phyloP scores from a whole-genome alignment of 2,797 vertebrate species.

The Sternotherus odoratus region DNA sequence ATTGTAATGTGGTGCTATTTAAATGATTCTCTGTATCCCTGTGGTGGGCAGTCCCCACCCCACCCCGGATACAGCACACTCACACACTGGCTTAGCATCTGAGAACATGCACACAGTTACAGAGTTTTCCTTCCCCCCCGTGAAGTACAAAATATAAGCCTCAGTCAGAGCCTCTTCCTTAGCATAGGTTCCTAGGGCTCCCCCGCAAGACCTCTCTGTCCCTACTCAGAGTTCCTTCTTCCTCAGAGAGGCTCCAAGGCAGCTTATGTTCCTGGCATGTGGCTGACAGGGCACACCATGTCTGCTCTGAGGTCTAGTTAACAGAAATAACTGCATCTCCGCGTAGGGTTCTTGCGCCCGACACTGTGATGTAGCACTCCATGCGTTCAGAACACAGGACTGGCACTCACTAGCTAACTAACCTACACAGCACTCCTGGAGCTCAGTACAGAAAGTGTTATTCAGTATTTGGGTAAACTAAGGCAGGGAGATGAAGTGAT shows the following conservation, averaged over 20 bases:
- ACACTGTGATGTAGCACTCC: neutral
- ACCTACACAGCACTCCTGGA: neutral
- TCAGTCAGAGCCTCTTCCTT: neutral
- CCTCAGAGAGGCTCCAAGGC: neutral
- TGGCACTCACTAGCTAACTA: neutral
- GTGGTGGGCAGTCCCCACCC: neutral
- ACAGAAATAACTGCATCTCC: too few relatives aligned
- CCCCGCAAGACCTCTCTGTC: neutral
- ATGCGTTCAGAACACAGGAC: neutral
- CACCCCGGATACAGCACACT: neutral
- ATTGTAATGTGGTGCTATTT: neutral
- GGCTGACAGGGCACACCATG: neutral
- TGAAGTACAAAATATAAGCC: neutral
- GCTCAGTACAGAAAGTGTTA: neutral
- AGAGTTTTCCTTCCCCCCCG: neutral
- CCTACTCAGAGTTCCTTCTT: neutral
- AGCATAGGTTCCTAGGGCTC: neutral
- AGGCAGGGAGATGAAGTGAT: neutral
- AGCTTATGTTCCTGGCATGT: neutral
- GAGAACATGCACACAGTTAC: neutral
- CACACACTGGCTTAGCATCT: neutral
- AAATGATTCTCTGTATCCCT: accelerated
- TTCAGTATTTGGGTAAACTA: neutral
- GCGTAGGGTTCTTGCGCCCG: neutral
- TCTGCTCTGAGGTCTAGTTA: neutral